These are phyloP conservation scores for Limnephilus rhombicus DNA, from an alignment of 2,888 invertebrate species.

Conservation along the genomic window DNA sequence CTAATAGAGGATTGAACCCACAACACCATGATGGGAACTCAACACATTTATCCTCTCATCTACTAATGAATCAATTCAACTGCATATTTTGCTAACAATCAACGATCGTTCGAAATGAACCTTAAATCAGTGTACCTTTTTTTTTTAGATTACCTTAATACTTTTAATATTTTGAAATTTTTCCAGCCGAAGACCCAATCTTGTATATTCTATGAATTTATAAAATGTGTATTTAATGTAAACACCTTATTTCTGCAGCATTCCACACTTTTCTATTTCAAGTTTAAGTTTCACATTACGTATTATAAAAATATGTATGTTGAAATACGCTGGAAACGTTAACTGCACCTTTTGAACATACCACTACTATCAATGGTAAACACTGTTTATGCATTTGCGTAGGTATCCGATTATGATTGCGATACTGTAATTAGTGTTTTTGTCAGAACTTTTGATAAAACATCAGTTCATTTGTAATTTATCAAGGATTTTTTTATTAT, in stretches of 20 bases:
- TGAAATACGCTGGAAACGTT: background rate
- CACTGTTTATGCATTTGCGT: background rate
- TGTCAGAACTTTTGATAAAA: background rate
- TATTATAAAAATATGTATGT: background rate
- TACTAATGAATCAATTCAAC: too few relatives aligned
- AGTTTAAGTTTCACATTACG: background rate
- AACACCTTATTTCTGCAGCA: background rate
- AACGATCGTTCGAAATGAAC: too few relatives aligned
- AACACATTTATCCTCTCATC: too few relatives aligned
- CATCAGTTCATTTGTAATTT: background rate
- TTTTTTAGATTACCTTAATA: background rate
- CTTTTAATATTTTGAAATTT: background rate
- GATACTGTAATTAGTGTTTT: background rate
- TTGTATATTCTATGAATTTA: background rate
- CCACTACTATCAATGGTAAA: background rate
- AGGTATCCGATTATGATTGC: background rate
- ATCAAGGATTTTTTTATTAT: background rate
- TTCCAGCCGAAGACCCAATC: background rate
- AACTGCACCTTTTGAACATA: background rate
- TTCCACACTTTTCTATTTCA: background rate
- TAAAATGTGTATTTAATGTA: background rate
- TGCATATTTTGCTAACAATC: too few relatives aligned
- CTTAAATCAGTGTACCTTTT: too few relatives aligned
- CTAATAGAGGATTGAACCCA: too few relatives aligned
- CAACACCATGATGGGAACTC: too few relatives aligned